A percentile compares a stretch with the other conserved stretches of the same genome.
Evolutionary conservation across 2,888 invertebrate species (phyloP).

Genomic region (Zygothrica quintamaculata): DNA sequence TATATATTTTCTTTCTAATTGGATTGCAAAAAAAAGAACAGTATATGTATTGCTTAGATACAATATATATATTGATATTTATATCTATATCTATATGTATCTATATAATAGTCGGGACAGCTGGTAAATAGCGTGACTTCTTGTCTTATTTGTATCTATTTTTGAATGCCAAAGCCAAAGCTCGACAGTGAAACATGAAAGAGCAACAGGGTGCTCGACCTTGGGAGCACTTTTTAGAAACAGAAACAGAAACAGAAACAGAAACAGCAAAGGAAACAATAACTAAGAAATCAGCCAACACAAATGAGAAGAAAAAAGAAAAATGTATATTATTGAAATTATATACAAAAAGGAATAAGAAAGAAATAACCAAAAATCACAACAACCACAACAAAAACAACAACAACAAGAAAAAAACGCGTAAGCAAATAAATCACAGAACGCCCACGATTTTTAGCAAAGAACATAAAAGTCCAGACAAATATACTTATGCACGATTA

Average conservation of each 20-base stretch:
- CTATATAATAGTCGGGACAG: conserved; percentile 57
- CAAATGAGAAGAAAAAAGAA: conserved; percentile 22
- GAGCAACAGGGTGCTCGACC: conserved; percentile 38
- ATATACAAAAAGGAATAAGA: background rate
- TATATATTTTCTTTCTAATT: conserved; percentile 11
- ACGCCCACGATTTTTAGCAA: conserved; percentile 52
- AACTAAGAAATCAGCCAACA: background rate
- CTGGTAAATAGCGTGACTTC: conserved; percentile 52
- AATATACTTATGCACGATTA: conserved; percentile 11
- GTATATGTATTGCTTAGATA: background rate
- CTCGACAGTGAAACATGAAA: conserved; percentile 70
- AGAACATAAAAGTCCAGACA: conserved; percentile 38
- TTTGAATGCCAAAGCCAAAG: conserved; percentile 76
- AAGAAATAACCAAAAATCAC: conserved; percentile 3
- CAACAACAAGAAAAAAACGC: conserved; percentile 43
- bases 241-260: conserved; percentile 22
- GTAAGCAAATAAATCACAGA: conserved; percentile 67
- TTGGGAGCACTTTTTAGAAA: conserved; percentile 42
- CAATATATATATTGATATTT: no score
- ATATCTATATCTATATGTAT: no score
- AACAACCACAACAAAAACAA: no score
- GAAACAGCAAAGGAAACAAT: conserved; percentile 15
- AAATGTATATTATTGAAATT: background rate
- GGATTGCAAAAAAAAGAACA: conserved; percentile 27
- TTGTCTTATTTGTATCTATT: conserved; percentile 48